These are phyloP conservation scores for Molorchus minor DNA, from an alignment of 2,888 invertebrate genomes.

Conservation along the genomic window DNA sequence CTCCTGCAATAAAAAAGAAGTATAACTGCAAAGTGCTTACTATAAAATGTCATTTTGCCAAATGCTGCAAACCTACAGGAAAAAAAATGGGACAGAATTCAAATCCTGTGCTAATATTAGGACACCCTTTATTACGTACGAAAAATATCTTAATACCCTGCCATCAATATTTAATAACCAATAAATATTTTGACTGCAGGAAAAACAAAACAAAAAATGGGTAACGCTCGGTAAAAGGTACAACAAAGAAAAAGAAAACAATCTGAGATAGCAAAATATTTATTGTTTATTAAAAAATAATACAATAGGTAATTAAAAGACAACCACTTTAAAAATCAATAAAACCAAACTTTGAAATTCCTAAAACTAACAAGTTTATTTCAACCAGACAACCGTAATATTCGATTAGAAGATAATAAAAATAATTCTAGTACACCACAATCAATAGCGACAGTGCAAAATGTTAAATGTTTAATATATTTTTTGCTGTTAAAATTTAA, in stretches of 20 bases:
- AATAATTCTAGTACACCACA: neutral
- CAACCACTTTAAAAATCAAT: slow-evolving; percentile 29
- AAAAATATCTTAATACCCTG: slow-evolving; percentile 10
- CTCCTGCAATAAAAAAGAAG: too few species aligned
- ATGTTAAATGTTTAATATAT: slow-evolving; percentile 14
- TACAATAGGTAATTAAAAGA: slow-evolving; percentile 31
- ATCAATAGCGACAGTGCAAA: slow-evolving; percentile 1
- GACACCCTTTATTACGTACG: too few species aligned
- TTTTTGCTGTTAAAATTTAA: slow-evolving; percentile 1
- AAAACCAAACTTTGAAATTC: slow-evolving; percentile 14
- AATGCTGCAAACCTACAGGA: too few species aligned
- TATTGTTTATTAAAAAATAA: slow-evolving; percentile 61
- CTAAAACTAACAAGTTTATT: slow-evolving; percentile 7
- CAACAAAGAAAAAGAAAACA: slow-evolving; percentile 48
- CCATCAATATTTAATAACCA: slow-evolving; percentile 50
- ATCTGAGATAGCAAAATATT: slow-evolving; percentile 60
- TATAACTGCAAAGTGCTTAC: too few species aligned
- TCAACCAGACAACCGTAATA: neutral
- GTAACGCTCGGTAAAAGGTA: slow-evolving; percentile 33
- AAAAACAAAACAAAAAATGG: slow-evolving; percentile 33
- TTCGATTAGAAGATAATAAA: neutral
- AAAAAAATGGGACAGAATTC: too few species aligned
- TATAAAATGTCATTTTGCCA: too few species aligned
- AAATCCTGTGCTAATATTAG: too few species aligned
- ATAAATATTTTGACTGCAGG: slow-evolving; percentile 55